Percentiles rank a stretch among this genome's conserved stretches.
Conservation (phyloP, 2,113 vertebrate genomes). For the Propithecus coquereli region DNA sequence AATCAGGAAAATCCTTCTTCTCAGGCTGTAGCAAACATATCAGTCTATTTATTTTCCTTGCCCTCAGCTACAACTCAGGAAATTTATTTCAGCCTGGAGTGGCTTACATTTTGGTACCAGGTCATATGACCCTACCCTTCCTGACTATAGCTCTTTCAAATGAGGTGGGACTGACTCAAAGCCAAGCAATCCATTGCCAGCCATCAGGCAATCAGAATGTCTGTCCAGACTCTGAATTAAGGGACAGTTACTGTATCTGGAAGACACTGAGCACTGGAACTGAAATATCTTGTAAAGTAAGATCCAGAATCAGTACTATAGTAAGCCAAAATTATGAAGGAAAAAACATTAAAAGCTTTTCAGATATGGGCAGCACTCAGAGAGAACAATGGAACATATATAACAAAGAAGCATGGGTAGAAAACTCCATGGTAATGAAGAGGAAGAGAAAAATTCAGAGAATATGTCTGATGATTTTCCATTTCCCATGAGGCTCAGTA, state of each 20-base stretch:
- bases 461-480: slow-evolving; percentile 8
- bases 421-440: slow-evolving; percentile 28
- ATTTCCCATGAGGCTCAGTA: not conserved
- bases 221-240: slow-evolving; percentile 1
- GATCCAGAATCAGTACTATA: not conserved
- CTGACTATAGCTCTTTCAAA: slow-evolving; percentile 17
- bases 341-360: slow-evolving; percentile 24
- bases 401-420: not conserved
- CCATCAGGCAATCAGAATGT: not conserved
- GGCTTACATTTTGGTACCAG: slow-evolving; percentile 33
- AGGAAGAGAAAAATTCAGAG: not conserved
- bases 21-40: not conserved
- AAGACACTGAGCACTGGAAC: not conserved
- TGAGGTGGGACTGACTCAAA: not conserved
- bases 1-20: not conserved
- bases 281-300: slow-evolving; percentile 31
- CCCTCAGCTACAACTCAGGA: not conserved
- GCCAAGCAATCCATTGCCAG: not conserved
- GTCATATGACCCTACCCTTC: not conserved
- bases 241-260: not conserved
- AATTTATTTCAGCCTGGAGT: slow-evolving; percentile 16
- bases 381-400: not conserved
- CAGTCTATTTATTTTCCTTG: not conserved
- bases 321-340: not conserved
- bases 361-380: not conserved